Conservation (phyloP, 23 tunicate genomes). For the Diplosoma virens region DNA sequence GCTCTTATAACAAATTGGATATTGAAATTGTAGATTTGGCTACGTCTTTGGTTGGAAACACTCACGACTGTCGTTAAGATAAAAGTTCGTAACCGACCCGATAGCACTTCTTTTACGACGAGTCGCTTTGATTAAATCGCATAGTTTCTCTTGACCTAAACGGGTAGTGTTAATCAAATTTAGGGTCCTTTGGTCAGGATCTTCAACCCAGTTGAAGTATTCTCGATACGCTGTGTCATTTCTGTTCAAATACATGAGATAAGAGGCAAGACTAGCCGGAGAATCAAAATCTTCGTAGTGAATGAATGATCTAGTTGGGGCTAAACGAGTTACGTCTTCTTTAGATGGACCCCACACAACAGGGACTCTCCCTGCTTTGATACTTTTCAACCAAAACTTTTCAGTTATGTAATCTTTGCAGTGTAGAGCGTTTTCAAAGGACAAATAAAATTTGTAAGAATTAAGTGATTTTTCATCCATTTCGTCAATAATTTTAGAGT, state of each 20-base stretch:
- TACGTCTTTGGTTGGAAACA: no score
- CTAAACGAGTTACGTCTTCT: constrained; percentile 32
- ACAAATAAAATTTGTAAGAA: constrained; percentile 41
- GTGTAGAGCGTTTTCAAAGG: constrained; percentile 46
- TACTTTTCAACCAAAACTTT: constrained; percentile 49
- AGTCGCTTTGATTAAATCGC: no score
- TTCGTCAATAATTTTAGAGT: neutral
- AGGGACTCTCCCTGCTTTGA: constrained; percentile 40
- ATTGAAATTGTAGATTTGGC: no score
- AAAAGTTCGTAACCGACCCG: no score
- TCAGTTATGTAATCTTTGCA: constrained; percentile 61
- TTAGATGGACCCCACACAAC: constrained; percentile 67
- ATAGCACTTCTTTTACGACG: no score
- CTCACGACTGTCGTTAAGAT: no score
- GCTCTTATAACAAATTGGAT: no score
- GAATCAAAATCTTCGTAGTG: constrained; percentile 53
- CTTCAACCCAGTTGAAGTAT: constrained; percentile 41
- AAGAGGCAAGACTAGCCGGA: constrained; percentile 30
- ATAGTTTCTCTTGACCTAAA: no score
- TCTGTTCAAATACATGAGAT: constrained; percentile 26
- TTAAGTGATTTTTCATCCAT: neutral
- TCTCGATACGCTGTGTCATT: constrained; percentile 33
- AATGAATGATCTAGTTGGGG: constrained; percentile 52
- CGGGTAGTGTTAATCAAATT: no score
- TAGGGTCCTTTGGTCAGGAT: no score